Base-by-base conservation (phyloP, 2,888 invertebrate genomes). In the Drosophila kambysellisi region DNA sequence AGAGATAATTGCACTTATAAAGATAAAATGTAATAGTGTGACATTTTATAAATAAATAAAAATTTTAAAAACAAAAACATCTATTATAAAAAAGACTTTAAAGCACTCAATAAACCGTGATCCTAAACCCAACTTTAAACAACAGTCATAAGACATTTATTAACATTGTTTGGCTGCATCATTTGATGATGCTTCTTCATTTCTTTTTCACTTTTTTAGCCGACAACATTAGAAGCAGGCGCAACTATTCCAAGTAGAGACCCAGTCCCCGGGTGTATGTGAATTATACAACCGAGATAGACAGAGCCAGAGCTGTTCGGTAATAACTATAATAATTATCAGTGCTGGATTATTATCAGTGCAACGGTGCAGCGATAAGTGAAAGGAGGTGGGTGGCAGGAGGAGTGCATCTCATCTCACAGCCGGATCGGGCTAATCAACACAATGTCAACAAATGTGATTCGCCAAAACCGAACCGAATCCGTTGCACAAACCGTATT, bases 281-380 rank as follows among this genome's bases (percentile, higher is more conserved):
- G 69, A 32, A 64, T 81, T 80, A 79, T 67, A 69, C 81, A 75
- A 77, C 43, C 51, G 57, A 62, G 70, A 69, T 67, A 74, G 82
- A 69, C 62, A 33, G 33, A 39, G 54, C 54, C 58, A 54, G 71
- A 53, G 25, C 76, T 59, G 57, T 57, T 70, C 69, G 74, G 69
- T 74, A 74, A 74, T 59, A 50, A 43, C 64, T 58, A 60, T 65
- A 63, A 70, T 75, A 84, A 84, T 85, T 86, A 88, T 85, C 81
- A 85, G 87, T 67, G 71, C 64, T 71, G 62, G 79, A 78, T 81
- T 79, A 83, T 75, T 78, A 85, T 85, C 88, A 81, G 78, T 71
- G 76, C 70, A 67, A 32, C 81, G 70, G 60, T 68, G 71, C 73
- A 73, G 35, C 73, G 67, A 76, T 70, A 65, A 78, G 70, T 69